Conservation (phyloP, 2,113 vertebrate genomes). For the Chaetura pelagica region DNA sequence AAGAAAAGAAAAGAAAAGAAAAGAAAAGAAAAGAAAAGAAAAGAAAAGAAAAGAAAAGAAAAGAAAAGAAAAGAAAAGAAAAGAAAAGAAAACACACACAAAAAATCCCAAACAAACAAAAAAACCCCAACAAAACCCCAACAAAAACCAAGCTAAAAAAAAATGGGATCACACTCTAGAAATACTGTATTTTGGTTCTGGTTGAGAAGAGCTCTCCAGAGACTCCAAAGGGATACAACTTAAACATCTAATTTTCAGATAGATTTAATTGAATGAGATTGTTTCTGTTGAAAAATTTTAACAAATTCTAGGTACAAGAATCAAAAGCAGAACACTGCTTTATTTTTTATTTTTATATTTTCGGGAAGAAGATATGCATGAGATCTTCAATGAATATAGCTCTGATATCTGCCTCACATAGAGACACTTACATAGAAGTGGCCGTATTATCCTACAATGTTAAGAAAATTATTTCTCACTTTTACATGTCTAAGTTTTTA, state of each 20-base stretch:
- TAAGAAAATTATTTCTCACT: not conserved
- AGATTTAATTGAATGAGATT: not conserved
- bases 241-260: not conserved
- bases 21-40: not conserved
- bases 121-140: too few relatives aligned
- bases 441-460: not conserved
- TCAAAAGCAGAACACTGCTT: not conserved
- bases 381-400: not conserved
- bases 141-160: not conserved
- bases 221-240: rapidly evolving
- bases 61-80: too few relatives aligned
- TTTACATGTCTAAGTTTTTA: not conserved
- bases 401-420: not conserved
- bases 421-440: not conserved
- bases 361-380: not conserved
- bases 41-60: too few relatives aligned
- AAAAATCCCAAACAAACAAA: too few relatives aligned
- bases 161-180: not conserved
- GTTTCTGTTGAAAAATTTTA: not conserved
- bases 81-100: too few relatives aligned
- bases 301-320: not conserved
- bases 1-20: not conserved
- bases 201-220: not conserved
- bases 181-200: not conserved
- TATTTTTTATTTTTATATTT: not conserved